A percentile compares a stretch with the other conserved stretches of the same genome.
These are phyloP conservation scores for Caerostris darwini DNA, from an alignment of 1,140 invertebrate species.

Conservation along the genomic window DNA sequence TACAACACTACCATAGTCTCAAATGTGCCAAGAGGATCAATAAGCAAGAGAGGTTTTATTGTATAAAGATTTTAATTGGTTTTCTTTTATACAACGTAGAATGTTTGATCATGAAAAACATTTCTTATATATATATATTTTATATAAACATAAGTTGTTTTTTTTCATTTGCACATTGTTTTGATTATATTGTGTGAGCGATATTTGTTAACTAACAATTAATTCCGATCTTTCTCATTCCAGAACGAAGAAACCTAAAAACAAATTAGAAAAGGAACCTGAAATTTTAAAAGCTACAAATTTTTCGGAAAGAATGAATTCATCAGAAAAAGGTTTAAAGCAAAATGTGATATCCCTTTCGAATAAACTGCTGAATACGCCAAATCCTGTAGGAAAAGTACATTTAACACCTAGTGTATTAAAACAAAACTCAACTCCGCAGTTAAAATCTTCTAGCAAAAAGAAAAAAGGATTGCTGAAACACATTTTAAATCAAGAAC, in stretches of 20 bases:
- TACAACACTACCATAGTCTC: too few species aligned
- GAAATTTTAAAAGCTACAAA: not conserved
- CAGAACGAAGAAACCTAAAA: not conserved
- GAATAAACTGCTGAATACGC: not conserved
- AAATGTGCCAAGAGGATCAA: too few species aligned
- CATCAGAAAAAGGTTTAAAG: not conserved
- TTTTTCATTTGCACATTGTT: too few species aligned
- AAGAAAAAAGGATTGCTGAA: conserved; percentile 49
- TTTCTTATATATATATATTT: too few species aligned
- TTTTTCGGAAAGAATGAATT: not conserved
- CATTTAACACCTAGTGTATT: not conserved
- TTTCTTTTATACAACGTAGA: too few species aligned
- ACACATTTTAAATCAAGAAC: conserved; percentile 48
- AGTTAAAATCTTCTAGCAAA: not conserved
- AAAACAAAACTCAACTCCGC: not conserved
- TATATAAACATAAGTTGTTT: too few species aligned
- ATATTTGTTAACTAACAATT: too few species aligned
- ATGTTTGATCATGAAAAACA: too few species aligned
- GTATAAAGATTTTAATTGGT: too few species aligned
- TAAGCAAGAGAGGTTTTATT: too few species aligned
- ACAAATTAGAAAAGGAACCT: not conserved
- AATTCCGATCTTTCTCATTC: not conserved
- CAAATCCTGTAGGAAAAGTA: not conserved
- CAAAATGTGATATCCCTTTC: not conserved
- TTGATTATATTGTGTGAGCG: too few species aligned